Base-by-base conservation (phyloP, 1,140 invertebrate genomes). In the Caenorhabditis inopinata region DNA sequence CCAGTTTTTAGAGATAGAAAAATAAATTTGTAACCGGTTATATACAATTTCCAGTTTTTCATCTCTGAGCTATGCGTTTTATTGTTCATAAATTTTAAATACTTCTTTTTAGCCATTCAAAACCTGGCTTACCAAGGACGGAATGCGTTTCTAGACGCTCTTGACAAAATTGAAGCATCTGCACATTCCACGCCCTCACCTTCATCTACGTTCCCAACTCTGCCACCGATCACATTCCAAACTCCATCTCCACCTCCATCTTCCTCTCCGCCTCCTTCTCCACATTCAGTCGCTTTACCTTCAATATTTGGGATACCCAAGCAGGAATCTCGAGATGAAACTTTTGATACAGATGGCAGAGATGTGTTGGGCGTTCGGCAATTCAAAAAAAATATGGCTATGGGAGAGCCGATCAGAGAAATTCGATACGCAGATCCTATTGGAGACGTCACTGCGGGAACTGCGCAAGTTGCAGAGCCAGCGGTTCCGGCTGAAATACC, bases 401-500 rank as follows among this genome's bases (percentile, higher is more conserved):
- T 68, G 58, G 58, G 58, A 2, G 58, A 68, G 32, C 35, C 35
- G 32, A 68, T 21, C 38, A 29, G 58, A 38, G 58, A 68, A 18
- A 68, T 68, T 16, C 29, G 58, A 38, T 68, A 68, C 12, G 58
- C 58, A 11, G 58, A 68, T 12, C 58, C 58, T 16, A 68, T 68
- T 16, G 53, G 11, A 14, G 53, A 58, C 0, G 53, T 42, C 27
- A 0, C 27, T 58, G 25, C 12, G 16, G 51, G 32, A 5, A 16
- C 11, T 5, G 7, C 27, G 29, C 74, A 25, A 45, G 29, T 16
- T 14, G 18, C 18, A n/a, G 27, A 23, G n/a, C 29, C 18, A 48
- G 27, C 25, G 78, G 32, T 18, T 79, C 78, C 47, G 32, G 80
- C 42, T 48, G 74, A 53, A 23, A n/a, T 53, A 48, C n/a, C 38